Evolutionary conservation across 2,113 vertebrate genomes (phyloP), one percentile per base, ranked within the genome.

Genomic region (Orycteropus afer): DNA sequence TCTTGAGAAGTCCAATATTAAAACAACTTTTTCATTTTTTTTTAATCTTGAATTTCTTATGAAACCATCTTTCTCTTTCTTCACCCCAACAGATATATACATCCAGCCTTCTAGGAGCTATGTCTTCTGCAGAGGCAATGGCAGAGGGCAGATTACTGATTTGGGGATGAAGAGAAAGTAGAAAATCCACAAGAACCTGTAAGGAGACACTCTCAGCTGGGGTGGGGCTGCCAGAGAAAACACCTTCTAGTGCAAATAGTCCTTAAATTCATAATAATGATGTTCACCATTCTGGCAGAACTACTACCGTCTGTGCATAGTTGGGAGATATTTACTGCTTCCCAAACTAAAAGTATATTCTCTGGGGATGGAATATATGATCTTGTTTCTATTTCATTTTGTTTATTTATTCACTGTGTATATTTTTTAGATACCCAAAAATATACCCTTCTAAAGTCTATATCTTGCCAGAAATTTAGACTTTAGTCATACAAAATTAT

Each of bases 371-470:
- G 59, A 94, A 73, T 85, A 61, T 71, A 49, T 83, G 55, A 91
- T 65, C 71, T 80, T 51, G 40, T 81, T 96, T 96, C 37, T 90
- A 92, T 63, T 74, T 94, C 91, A 79, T 69, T 15, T 3, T n/a
- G 91, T 83, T 85, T 74, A 83, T 67, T 93, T 73, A 91, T 93
- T 94, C 29, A 53, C 34, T 94, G 73, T 79, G 25, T 95, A 53
- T 61, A 15, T 67, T 79, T 34, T 93, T 96, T 80, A 86, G 86
- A 76, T 86, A 93, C 47, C 69, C 45, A 55, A 88, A 85, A 76
- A 53, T 78, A 94, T 49, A 3, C 27, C 12, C 59, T 67, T 78
- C 84, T 93, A 32, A 82, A 69, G 18, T 74, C 13, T 93, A 23
- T 89, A 73, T 89, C 51, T 23, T 40, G n/a, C 45, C 29, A 88